These are phyloP conservation scores for Crypturellus tataupa DNA, from an alignment of 2,797 vertebrate genomes.

Conservation along the genomic window DNA sequence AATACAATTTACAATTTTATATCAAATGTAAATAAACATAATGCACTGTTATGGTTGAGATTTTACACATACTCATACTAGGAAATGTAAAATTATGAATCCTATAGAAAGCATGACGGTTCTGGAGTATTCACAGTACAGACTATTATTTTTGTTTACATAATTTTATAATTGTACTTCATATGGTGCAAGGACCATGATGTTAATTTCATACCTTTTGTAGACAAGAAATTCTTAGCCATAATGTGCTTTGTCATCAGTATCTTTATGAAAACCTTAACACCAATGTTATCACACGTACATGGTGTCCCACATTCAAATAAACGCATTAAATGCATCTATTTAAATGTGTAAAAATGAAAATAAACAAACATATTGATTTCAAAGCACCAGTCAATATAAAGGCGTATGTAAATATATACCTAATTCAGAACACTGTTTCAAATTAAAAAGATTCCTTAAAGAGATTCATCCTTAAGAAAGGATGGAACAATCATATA, in stretches of 20 bases:
- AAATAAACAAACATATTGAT: conserved; percentile 78
- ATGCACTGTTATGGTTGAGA: conserved; percentile 60
- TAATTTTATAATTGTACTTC: neutral
- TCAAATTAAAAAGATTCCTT: conserved; percentile 55
- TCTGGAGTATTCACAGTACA: neutral
- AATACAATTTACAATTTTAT: conserved; percentile 63
- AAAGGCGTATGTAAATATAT: conserved; percentile 65
- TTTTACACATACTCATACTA: conserved; percentile 70
- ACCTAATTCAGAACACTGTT: conserved; percentile 46
- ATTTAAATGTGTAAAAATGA: conserved; percentile 80
- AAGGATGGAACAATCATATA: conserved; percentile 29
- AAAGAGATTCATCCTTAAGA: too few relatives aligned
- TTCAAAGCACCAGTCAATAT: conserved; percentile 73
- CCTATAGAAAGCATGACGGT: neutral
- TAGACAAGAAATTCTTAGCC: conserved; percentile 70
- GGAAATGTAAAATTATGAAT: conserved; percentile 75
- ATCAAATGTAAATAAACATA: conserved; percentile 50
- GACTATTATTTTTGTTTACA: neutral
- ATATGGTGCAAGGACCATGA: conserved; percentile 2
- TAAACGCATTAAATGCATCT: conserved; percentile 73
- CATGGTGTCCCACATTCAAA: conserved; percentile 77
- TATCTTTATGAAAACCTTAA: conserved; percentile 56
- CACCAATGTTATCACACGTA: conserved; percentile 55
- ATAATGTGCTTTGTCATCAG: conserved; percentile 45
- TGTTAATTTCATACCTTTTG: conserved; percentile 70